These are phyloP conservation scores for Nesogale talazaci DNA, from an alignment of 2,113 vertebrate species.

Conservation along the genomic window DNA sequence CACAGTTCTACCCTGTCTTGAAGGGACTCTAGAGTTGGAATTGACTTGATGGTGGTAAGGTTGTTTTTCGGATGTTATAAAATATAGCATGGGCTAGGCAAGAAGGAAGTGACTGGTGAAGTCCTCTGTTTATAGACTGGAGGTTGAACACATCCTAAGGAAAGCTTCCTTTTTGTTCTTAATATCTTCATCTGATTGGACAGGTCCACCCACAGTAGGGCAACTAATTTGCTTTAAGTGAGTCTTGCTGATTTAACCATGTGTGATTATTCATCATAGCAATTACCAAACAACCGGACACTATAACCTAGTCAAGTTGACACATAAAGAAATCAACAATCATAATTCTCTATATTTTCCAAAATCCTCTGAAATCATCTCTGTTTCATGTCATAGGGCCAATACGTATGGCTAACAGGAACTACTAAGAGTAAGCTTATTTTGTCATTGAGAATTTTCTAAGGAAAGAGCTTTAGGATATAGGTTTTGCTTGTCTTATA, in stretches of 20 bases:
- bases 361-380: not conserved
- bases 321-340: too few relatives aligned
- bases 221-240: not conserved
- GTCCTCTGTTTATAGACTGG: not conserved
- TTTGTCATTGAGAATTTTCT: slow-evolving; percentile 1
- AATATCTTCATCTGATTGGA: not conserved
- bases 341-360: not conserved
- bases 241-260: not conserved
- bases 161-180: not conserved
- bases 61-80: too few relatives aligned
- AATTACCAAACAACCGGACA: not conserved
- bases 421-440: slow-evolving; percentile 36
- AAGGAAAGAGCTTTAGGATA: not conserved
- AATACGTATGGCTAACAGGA: not conserved
- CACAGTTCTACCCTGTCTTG: too few relatives aligned
- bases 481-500: not conserved
- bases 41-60: too few relatives aligned
- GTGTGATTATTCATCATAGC: not conserved
- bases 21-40: too few relatives aligned
- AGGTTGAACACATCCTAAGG: not conserved
- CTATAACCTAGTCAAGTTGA: not conserved
- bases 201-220: not conserved
- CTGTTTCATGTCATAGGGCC: not conserved
- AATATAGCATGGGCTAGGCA: too few relatives aligned
- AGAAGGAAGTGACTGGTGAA: not conserved